A percentile compares a stretch with the other conserved stretches of the same genome.
Evolutionary conservation across 2,113 vertebrate genomes (phyloP).

Genomic region (Scytalopus superciliaris): DNA sequence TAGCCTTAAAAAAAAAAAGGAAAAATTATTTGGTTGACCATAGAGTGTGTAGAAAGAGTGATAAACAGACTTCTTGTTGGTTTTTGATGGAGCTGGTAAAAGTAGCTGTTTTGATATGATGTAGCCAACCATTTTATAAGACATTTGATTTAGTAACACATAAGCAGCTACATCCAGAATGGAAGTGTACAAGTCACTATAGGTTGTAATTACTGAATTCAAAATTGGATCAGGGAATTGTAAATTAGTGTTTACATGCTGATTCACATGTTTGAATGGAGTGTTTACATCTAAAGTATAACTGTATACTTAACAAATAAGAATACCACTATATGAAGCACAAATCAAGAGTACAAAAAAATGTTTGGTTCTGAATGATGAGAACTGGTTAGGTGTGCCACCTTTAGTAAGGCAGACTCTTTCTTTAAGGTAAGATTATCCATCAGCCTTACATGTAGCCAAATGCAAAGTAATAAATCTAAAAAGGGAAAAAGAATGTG

Average conservation of each 20-base stretch:
- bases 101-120: not conserved
- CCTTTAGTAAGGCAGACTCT: not conserved
- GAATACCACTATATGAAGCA: not conserved
- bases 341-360: not conserved
- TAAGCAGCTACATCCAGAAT: not conserved
- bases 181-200: not conserved
- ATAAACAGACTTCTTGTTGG: not conserved
- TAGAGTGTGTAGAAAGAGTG: not conserved
- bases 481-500: not conserved
- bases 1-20: not conserved
- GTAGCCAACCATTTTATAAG: not conserved
- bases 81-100: not conserved
- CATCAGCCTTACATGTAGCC: not conserved
- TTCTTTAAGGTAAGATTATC: not conserved
- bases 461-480: not conserved
- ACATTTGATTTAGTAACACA: not conserved
- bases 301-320: not conserved
- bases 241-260: not conserved
- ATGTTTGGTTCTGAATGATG: accelerated
- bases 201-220: not conserved
- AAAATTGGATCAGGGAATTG: not conserved
- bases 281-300: not conserved
- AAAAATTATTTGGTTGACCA: not conserved
- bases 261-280: not conserved
- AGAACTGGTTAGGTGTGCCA: not conserved